Evolutionary conservation across 2,888 invertebrate species (phyloP), one percentile per base, ranked within the genome.

Genomic region (Brachyopa scutellaris): DNA sequence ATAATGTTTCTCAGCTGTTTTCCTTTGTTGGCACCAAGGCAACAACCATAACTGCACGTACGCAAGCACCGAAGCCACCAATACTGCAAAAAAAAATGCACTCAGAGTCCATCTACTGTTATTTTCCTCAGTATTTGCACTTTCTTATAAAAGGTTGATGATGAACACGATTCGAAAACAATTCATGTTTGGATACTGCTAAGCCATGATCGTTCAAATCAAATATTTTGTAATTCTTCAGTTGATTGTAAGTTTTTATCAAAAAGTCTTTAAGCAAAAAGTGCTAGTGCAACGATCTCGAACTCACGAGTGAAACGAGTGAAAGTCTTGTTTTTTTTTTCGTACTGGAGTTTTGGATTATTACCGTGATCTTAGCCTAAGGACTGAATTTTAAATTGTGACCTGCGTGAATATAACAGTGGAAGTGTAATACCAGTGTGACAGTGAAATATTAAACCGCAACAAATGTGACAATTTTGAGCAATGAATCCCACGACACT

Each of bases 111-210:
- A 49, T 21, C 31, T n/a, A 47, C 40, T 33, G 15, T 15, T 8
- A 57, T 45, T 49, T 67, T 69, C 55, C 78, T 62, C 79, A 76
- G 57, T 53, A 47, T 70, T 55, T 61, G 33, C 55, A 79, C 69
- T 86, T 87, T 86, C 86, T 88, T 90, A 90, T 90, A 90, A 90
- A 90, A 90, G 90, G 87, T 86, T 84, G 86, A 72, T 76, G 84
- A 85, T 84, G 85, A 85, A 86, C 85, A 86, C 86, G 86, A 86
- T 86, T 84, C 87, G 86, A 86, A 86, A 87, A 88, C 89, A 90
- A 89, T 89, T 87, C 87, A 87, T 87, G 87, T 87, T 87, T 86
- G 88, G 87, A 86, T 86, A 86, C 87, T 86, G 87, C 85, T 87
- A 88, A 87, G 88, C 86, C 87, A 90, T 90, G 88, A 87, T 85